Evolutionary conservation across 1,140 invertebrate genomes (phyloP).

Genomic region (Neotoxoptera formosana): DNA sequence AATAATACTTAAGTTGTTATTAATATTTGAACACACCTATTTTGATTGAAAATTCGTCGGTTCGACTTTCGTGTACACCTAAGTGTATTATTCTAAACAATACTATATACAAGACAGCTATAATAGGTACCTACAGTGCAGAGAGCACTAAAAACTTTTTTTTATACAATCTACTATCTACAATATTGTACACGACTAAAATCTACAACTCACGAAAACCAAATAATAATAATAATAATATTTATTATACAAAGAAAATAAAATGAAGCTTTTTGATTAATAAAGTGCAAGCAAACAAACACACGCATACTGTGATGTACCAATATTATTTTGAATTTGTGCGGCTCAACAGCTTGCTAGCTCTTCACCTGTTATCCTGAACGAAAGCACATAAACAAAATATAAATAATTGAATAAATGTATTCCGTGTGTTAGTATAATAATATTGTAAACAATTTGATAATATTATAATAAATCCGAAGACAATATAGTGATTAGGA

Average conservation of each 20-base stretch:
- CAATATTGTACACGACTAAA: neutral
- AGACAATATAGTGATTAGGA: neutral
- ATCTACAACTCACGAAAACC: neutral
- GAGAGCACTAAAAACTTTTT: neutral
- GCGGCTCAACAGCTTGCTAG: slow-evolving; percentile 67
- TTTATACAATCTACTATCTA: slow-evolving; percentile 4
- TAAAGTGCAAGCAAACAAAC: slow-evolving; percentile 53
- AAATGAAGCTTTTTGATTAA: neutral
- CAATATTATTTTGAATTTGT: slow-evolving; percentile 60
- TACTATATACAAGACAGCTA: neutral
- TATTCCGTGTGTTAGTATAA: neutral
- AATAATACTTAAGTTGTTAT: neutral
- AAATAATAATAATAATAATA: neutral
- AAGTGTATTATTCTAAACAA: neutral
- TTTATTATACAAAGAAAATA: neutral
- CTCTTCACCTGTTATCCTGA: slow-evolving; percentile 77
- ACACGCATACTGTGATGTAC: slow-evolving; percentile 59
- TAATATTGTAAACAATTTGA: neutral
- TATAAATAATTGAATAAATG: slow-evolving; percentile 33
- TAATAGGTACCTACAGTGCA: neutral
- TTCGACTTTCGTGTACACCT: neutral
- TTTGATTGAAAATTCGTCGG: neutral
- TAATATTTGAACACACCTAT: neutral
- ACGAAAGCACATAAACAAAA: slow-evolving; percentile 66
- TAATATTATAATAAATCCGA: neutral